These are phyloP conservation scores for Synaphobranchus kaupii DNA, from an alignment of 2,797 vertebrate genomes.

Conservation along the genomic window DNA sequence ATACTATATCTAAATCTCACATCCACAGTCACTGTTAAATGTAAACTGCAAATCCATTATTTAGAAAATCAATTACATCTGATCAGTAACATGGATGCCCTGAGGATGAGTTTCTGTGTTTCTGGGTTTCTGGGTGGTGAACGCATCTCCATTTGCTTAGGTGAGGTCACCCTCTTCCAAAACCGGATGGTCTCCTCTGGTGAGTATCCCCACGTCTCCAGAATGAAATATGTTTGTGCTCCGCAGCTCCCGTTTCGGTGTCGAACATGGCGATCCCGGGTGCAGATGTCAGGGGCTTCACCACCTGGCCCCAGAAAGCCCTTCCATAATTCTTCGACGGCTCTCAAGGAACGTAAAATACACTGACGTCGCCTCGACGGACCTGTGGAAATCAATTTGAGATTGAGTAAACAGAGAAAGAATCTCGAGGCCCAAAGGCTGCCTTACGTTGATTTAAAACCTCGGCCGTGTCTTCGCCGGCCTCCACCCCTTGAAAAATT, in stretches of 20 bases:
- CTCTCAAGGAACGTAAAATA: neutral
- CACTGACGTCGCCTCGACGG: neutral
- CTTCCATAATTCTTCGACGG: constrained; percentile 5
- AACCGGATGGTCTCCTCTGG: neutral
- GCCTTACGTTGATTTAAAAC: constrained; percentile 12
- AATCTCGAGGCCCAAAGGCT: neutral
- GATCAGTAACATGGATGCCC: neutral
- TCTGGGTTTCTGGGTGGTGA: neutral
- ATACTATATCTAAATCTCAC: neutral
- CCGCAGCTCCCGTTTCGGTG: neutral
- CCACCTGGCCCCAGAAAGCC: neutral
- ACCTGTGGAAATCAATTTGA: constrained; percentile 15
- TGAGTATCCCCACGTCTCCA: neutral
- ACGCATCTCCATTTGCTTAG: neutral
- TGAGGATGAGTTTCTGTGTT: neutral
- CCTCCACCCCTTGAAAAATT: constrained; percentile 17
- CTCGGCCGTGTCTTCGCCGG: neutral
- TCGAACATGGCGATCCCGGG: neutral
- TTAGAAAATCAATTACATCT: neutral
- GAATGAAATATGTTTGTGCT: neutral
- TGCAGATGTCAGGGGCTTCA: neutral
- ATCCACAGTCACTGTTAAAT: neutral
- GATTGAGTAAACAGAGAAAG: constrained; percentile 12
- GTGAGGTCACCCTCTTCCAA: neutral
- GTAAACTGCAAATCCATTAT: neutral